Conservation (phyloP, 2,113 vertebrate species). For the Xyliphius kryptos region DNA sequence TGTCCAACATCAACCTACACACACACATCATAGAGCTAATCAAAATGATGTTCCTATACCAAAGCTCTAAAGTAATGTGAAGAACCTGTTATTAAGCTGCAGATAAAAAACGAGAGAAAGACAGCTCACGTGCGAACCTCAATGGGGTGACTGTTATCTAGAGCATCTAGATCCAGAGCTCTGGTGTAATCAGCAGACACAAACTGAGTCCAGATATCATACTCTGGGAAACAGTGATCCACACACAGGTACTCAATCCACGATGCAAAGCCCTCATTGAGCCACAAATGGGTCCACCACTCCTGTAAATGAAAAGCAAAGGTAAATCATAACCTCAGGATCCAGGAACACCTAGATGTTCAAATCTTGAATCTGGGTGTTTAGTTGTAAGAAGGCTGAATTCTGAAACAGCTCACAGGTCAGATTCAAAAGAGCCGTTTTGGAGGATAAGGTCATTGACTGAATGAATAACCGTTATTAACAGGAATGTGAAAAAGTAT, state of each 20-base stretch:
- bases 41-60: too few species aligned
- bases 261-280: constrained; percentile 97
- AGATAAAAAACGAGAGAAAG: not conserved
- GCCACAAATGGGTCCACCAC: constrained; percentile 99
- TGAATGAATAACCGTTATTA: too few species aligned
- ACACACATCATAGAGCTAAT: not conserved
- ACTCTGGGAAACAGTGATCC: constrained; percentile 97
- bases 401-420: too few species aligned
- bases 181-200: constrained; percentile 96
- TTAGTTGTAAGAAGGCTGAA: too few species aligned
- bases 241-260: constrained; percentile 99
- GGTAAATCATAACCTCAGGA: not conserved
- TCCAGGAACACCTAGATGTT: not conserved
- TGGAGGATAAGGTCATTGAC: too few species aligned
- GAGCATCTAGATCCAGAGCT: constrained; percentile 91
- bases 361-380: not conserved
- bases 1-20: constrained; percentile 89
- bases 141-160: constrained; percentile 97
- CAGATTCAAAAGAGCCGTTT: too few species aligned
- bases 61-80: constrained; percentile 2
- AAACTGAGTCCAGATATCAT: constrained; percentile 99
- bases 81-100: too few species aligned
- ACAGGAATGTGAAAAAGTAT: too few species aligned
- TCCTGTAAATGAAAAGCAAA: constrained; percentile 64
- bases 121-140: constrained; percentile 65